Base-by-base conservation (phyloP, 1,140 invertebrate species). In the Habropoda laboriosa region DNA sequence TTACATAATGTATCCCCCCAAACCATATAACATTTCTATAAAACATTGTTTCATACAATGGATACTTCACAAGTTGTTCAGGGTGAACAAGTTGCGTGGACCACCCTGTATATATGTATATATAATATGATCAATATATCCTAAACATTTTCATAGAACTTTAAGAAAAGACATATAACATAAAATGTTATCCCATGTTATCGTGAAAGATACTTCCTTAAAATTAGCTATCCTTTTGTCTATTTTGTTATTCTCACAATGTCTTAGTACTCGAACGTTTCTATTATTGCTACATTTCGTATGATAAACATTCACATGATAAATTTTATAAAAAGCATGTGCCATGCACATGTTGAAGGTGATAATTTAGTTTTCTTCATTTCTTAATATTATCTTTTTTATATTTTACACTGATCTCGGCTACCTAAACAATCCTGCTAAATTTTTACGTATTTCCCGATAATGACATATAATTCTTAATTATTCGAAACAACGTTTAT, bases 361-460 rank as follows among this genome's bases (percentile, higher is more conserved):
- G 51, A 70, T 70, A 70, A 55, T 40, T 38, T 40, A 40, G 24
- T 55, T 40, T 70, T 40, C 35, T 12, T 21, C 13, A 58, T 58
- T 42, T 16, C 45, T 27, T 13, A 51, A 38, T 55, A 40, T 27
- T 53, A 70, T 55, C 35, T 53, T 40, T 60, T 67, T 27, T 24
- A 49, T 35, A 40, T 40, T 55, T 40, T 40, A 38, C 45, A n/a
- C 49, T 70, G 27, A 21, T 21, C 13, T n/a, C 21, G 32, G 2
- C 1, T 13, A n/a, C 2, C 27, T n/a, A 30, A n/a, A 45, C 12
- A 47, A 42, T 38, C 16, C 24, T 38, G n/a, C 16, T 27, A 63
- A 2, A 27, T 27, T 53, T 53, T 2, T 27, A 53, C 0, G 2
- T 27, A 27, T 27, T 27, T 42, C 60, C 18, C 13, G n/a, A 42